Evolutionary conservation across 2,113 vertebrate genomes (phyloP).

Genomic region (Silurus meridionalis): DNA sequence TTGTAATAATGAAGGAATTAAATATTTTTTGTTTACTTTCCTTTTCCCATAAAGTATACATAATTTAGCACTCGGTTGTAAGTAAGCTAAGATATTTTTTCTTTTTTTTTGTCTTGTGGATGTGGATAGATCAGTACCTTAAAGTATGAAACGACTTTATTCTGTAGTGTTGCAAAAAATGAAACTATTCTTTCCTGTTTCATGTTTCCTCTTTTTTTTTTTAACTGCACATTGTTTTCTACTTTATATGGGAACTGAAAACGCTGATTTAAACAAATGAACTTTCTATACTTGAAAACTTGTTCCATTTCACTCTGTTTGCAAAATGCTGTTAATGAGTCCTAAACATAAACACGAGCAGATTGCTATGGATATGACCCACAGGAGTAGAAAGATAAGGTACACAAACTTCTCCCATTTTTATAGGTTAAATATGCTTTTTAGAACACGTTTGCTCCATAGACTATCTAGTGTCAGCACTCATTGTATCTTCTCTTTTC

Average conservation of each 20-base stretch:
- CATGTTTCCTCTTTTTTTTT: not conserved
- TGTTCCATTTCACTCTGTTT: not conserved
- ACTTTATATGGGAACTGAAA: constrained; percentile 43
- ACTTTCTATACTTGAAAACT: not conserved
- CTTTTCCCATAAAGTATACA: not conserved
- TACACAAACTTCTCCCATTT: not conserved
- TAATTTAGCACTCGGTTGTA: not conserved
- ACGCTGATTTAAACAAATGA: not conserved
- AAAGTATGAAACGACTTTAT: not conserved
- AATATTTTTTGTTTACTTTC: not conserved
- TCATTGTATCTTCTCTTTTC: not conserved
- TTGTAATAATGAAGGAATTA: not conserved
- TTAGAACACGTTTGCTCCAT: not conserved
- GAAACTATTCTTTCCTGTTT: constrained; percentile 1
- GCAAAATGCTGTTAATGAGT: not conserved
- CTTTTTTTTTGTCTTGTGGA: not conserved
- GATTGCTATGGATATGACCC: not conserved
- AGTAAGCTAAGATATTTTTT: not conserved
- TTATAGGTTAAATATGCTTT: not conserved
- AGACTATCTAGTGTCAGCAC: constrained; percentile 14
- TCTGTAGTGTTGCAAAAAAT: not conserved
- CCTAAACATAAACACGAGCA: not conserved
- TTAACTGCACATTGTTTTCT: not conserved
- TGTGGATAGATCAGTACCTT: not conserved
- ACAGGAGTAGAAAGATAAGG: not conserved